Base-by-base conservation (phyloP, 2,797 vertebrate genomes). In the Myotis findleyi region DNA sequence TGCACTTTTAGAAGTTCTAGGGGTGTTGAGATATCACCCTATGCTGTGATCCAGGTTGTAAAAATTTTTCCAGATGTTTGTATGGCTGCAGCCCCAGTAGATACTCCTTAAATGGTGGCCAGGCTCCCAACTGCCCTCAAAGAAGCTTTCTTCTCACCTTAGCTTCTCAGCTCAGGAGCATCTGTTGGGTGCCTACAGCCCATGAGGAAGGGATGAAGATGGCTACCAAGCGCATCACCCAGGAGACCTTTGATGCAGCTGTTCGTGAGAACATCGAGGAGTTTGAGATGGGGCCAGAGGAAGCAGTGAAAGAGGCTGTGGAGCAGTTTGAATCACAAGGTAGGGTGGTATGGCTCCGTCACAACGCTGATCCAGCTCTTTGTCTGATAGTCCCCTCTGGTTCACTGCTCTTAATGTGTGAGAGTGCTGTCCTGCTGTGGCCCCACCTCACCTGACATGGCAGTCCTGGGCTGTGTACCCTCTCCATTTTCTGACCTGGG, bases 241-340 rank as follows among this genome's bases (percentile, higher is more conserved):
- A 99, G 98, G 99, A 99, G 59, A 99, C 99, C 0, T 99, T 99
- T 55, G 99, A 99, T 27, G 99, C 99, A 0, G 99, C 98, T 0
- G 99, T 99, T 59, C 98, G 97, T 47, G 99, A 99, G 92, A 99
- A 99, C 96, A 99, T 99, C 4, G 98, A 98, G 1, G 99, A 99
- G 76, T 99, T 99, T 69, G 99, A 99, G 68, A 99, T 99, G 99
- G 99, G 98, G 0, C 98, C 99, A 0, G 99, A 98, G 10, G 99
- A 99, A 95, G 99, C 99, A 0, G 72, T 99, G 92, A 98, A 92
- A 16, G 99, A 99, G 18, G 99, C 99, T 0, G 97, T 99, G 93
- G 99, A 99, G 95, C 99, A 99, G 98, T 99, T 99, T 94, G 99
- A 99, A 91, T 99, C 99, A 62, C 99, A 99, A 98, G 99, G 99